These are phyloP conservation scores for Tetramorium alpestre DNA, from an alignment of 1,140 invertebrate species.

Conservation along the genomic window DNA sequence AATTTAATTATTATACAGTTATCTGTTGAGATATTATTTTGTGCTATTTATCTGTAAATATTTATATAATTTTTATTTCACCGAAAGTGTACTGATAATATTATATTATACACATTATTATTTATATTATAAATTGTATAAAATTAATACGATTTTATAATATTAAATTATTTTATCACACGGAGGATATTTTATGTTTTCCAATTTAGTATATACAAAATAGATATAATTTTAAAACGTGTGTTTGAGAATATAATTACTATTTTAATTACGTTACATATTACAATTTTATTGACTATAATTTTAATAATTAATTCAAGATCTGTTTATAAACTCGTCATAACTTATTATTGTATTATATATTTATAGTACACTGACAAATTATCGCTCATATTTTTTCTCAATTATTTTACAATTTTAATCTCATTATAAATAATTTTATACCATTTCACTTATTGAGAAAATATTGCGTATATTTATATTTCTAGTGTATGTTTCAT, in stretches of 20 bases:
- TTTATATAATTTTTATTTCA: neutral
- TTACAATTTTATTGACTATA: neutral
- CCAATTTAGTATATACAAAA: neutral
- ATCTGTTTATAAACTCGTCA: neutral
- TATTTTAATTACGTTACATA: neutral
- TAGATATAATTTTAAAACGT: neutral
- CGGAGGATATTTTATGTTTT: neutral
- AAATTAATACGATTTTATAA: neutral
- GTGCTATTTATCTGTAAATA: neutral
- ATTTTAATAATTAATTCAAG: neutral
- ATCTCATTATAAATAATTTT: slow-evolving; percentile 8
- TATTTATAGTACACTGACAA: neutral
- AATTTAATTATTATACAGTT: neutral
- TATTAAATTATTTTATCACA: neutral
- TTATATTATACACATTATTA: neutral
- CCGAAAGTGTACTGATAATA: neutral
- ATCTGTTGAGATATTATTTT: neutral
- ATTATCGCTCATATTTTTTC: neutral
- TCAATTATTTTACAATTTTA: neutral
- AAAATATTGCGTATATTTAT: neutral
- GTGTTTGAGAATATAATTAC: neutral
- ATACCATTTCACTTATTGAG: neutral
- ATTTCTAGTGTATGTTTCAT: slow-evolving; percentile 39
- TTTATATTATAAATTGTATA: neutral
- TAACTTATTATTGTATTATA: neutral